These are phyloP conservation scores for Macrobrachium rosenbergii DNA, from an alignment of 1,140 invertebrate species.

Conservation along the genomic window DNA sequence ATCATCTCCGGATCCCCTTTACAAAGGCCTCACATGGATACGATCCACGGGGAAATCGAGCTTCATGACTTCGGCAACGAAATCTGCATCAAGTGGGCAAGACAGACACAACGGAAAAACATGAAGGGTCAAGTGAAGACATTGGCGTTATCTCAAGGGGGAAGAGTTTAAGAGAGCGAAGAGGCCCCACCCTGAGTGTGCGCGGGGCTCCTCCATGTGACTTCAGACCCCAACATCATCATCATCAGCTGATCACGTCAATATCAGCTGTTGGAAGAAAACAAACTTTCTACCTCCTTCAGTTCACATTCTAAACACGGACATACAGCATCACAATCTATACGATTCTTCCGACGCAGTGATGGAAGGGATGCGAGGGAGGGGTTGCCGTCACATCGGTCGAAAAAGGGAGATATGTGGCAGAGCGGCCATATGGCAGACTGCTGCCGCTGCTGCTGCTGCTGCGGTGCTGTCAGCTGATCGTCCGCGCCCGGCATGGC, in stretches of 20 bases:
- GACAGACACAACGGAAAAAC: no score
- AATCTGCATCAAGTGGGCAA: no score
- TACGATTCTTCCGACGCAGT: not conserved
- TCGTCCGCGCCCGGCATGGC: slow-evolving; percentile 58
- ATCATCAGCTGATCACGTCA: slow-evolving; percentile 64
- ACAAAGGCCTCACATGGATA: no score
- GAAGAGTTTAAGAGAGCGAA: no score
- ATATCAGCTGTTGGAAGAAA: slow-evolving; percentile 62
- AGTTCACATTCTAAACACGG: not conserved
- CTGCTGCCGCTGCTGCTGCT: no score
- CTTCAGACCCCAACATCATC: slow-evolving; percentile 47
- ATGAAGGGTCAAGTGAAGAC: no score
- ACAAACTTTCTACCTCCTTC: slow-evolving; percentile 40
- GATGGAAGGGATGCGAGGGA: not conserved
- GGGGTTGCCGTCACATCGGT: slow-evolving; percentile 1
- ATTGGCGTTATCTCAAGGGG: no score
- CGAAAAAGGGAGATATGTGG: slow-evolving; percentile 34
- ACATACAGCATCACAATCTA: not conserved
- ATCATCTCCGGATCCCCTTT: no score
- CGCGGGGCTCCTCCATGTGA: slow-evolving; percentile 51
- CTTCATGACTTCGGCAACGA: no score
- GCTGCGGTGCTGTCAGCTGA: slow-evolving; percentile 53
- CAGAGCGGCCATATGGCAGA: slow-evolving; percentile 52
- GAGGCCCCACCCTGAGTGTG: slow-evolving; percentile 48
- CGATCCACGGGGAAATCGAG: no score